Evolutionary conservation across 2,797 vertebrate genomes (phyloP), one percentile per base, ranked within the genome.

Genomic region (Apogon hyalosoma): DNA sequence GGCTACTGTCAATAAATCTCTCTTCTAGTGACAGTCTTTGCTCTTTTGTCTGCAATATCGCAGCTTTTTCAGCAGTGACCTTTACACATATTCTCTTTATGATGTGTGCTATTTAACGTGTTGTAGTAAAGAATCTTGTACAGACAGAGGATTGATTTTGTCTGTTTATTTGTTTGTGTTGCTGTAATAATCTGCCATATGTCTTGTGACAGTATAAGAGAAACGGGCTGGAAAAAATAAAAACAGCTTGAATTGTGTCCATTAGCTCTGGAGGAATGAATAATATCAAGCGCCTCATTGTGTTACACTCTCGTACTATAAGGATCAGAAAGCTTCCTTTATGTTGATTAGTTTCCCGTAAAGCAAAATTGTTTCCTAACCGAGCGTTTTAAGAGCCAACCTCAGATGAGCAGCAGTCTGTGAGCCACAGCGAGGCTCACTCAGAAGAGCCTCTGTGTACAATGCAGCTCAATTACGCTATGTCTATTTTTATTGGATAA

Each of bases 1-100:
- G 1, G 64, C 12, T 41, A 54, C 66, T 71, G 81, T 88, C 84
- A 86, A 90, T 87, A 89, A 76, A 90, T 71, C 77, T 90, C 84
- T 87, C 82, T 77, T 75, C 73, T 50, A 87, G 87, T 80, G 31
- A 79, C 72, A 87, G 75, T 85, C 80, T 86, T 85, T 90, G 92
- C 90, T 91, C 89, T 92, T 92, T 92, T 92, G 78, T 87, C 83
- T 79, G 83, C 65, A 83, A 70, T 54, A 75, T 80, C 12, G 24
- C 69, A 79, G 81, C 65, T 84, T 84, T 80, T 80, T 79, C 70
- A 45, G 57, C 63, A 16, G 56, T 90, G 88, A 91, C 87, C 87
- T 91, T 91, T 84, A 80, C 66, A 73, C 62, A 41, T 55, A 9
- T 66, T 73, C 56, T 77, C 75, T 85, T 77, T 60, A 77, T 69